Conservation (phyloP, 1,140 invertebrate species). For the Diachasmimorpha longicaudata region DNA sequence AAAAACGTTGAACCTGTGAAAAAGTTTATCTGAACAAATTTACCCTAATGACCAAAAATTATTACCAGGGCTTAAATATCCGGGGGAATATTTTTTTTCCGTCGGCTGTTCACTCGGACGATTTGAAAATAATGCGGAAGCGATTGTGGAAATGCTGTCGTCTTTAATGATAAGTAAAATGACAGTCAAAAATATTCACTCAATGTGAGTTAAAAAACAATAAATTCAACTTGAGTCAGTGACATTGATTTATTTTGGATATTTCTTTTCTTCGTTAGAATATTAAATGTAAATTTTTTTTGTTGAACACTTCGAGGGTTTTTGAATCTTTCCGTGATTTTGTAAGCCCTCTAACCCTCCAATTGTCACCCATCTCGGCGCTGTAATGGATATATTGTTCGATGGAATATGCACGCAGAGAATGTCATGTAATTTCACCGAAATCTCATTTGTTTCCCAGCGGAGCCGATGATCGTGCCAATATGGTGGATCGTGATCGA, state of each 20-base stretch:
- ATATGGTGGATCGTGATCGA: conserved; percentile 50
- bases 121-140: too few species aligned
- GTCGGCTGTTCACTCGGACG: too few species aligned
- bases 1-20: background rate
- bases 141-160: too few species aligned
- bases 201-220: too few species aligned
- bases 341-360: too few species aligned
- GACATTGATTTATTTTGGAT: too few species aligned
- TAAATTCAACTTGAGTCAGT: too few species aligned
- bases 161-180: too few species aligned
- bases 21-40: background rate
- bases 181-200: too few species aligned
- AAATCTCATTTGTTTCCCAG: conserved; percentile 36
- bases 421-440: background rate
- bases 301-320: background rate
- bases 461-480: conserved; percentile 42
- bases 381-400: background rate
- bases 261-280: too few species aligned
- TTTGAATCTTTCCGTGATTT: background rate
- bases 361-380: too few species aligned
- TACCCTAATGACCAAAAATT: background rate
- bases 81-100: background rate
- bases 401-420: background rate
- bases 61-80: background rate
- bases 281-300: too few species aligned